phyloP scores from a whole-genome alignment of 2,888 invertebrate genomes.

The Yponomeuta sedellus region DNA sequence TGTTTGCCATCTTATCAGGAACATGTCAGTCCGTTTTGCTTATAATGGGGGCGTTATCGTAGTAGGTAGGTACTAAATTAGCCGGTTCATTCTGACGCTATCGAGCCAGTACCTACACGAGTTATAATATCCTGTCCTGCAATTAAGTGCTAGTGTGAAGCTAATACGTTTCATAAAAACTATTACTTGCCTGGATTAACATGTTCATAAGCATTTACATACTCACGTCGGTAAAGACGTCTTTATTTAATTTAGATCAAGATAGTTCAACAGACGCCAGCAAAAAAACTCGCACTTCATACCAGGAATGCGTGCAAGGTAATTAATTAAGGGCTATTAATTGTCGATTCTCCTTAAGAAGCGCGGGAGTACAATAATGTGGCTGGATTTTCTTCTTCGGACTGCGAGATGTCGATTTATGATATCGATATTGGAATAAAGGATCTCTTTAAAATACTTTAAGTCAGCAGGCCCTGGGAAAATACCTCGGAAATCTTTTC shows the following conservation, averaged over 20 bases:
- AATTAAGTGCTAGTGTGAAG: neutral
- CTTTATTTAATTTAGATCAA: slow-evolving; percentile 12
- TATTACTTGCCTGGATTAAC: neutral
- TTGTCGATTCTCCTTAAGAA: slow-evolving; percentile 45
- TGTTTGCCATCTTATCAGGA: slow-evolving; percentile 37
- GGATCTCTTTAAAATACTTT: neutral
- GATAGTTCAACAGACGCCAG: slow-evolving; percentile 22
- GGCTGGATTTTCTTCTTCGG: slow-evolving; percentile 26
- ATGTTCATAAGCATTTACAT: neutral
- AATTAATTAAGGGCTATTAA: slow-evolving; percentile 63
- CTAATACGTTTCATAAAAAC: neutral
- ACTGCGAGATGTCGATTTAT: slow-evolving; percentile 26
- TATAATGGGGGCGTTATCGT: slow-evolving; percentile 52
- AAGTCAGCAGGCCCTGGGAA: slow-evolving; percentile 6
- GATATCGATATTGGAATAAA: slow-evolving; percentile 25
- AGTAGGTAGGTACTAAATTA: slow-evolving; percentile 14
- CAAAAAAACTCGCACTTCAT: slow-evolving; percentile 20
- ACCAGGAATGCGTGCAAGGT: slow-evolving; percentile 43
- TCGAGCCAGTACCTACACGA: neutral
- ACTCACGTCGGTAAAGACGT: neutral
- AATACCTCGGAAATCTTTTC: slow-evolving; percentile 5
- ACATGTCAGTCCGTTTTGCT: neutral
- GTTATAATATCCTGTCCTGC: too few relatives aligned
- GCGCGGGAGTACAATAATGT: neutral
- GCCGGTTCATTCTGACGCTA: neutral